These are phyloP conservation scores for Drosophila cracens DNA, from an alignment of 2,888 invertebrate species.

Conservation along the genomic window DNA sequence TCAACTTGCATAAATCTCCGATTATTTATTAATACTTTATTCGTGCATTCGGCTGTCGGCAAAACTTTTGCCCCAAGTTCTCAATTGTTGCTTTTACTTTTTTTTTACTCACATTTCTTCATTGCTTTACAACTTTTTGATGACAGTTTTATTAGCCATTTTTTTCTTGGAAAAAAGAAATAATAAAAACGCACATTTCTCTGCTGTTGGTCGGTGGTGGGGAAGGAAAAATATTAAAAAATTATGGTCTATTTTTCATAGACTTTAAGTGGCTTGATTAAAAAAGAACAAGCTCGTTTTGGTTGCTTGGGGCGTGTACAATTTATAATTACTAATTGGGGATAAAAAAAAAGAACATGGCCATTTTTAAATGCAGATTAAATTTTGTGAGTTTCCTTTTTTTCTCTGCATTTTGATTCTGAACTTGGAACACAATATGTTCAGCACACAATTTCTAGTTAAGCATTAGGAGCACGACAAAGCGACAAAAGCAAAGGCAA, in stretches of 20 bases:
- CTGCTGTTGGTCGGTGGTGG: constrained; percentile 21
- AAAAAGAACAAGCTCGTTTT: constrained; percentile 7
- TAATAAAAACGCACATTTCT: constrained; percentile 39
- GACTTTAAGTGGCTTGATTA: constrained; percentile 52
- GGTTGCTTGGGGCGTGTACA: constrained; percentile 14
- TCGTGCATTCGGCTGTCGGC: constrained; percentile 48
- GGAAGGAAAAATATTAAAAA: constrained; percentile 30
- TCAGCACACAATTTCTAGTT: neutral
- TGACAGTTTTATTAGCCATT: constrained; percentile 77
- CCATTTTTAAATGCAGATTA: constrained; percentile 1
- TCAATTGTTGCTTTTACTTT: constrained; percentile 40
- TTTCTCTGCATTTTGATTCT: neutral
- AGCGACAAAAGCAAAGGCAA: neutral
- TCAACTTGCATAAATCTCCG: constrained; percentile 51
- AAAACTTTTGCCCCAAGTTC: constrained; percentile 59
- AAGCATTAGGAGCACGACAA: neutral
- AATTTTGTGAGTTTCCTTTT: neutral
- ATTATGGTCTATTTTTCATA: constrained; percentile 56
- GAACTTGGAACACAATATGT: neutral
- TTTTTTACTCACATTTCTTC: constrained; percentile 64
- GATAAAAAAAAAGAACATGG: constrained; percentile 8
- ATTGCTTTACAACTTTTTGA: constrained; percentile 80
- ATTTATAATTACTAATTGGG: constrained; percentile 34
- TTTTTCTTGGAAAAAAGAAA: constrained; percentile 40
- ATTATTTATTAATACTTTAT: constrained; percentile 58